Percentiles rank a stretch among this genome's conserved stretches.
Conservation (phyloP, 2,797 vertebrate species). For the Phalanger gymnotis region DNA sequence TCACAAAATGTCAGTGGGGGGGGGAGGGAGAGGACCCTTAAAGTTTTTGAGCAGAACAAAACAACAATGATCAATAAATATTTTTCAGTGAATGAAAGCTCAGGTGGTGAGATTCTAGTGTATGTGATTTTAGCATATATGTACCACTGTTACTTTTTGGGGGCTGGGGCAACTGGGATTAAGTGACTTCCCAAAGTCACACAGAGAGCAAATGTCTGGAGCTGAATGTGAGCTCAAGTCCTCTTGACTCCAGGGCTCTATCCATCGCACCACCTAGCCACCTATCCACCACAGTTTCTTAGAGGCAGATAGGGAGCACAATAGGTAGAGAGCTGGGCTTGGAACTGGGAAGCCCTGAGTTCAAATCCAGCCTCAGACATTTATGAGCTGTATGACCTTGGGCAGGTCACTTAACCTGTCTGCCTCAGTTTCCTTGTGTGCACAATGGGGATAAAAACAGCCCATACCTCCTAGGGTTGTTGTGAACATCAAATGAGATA, state of each 20-base stretch:
- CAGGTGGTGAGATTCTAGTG: background rate
- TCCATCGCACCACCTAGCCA: background rate
- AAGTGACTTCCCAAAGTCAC: background rate
- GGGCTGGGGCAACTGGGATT: background rate
- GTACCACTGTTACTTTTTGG: background rate
- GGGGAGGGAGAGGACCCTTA: background rate
- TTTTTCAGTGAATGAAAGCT: background rate
- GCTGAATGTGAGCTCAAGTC: background rate
- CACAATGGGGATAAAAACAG: background rate
- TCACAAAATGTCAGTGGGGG: too few relatives aligned
- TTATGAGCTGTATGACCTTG: too few relatives aligned
- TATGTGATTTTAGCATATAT: too few relatives aligned
- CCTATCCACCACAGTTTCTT: background rate
- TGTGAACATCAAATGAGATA: background rate
- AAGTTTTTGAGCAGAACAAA: too few relatives aligned
- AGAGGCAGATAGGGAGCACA: too few relatives aligned
- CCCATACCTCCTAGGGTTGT: background rate
- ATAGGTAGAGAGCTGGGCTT: too few relatives aligned
- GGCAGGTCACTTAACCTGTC: too few relatives aligned
- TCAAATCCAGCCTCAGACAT: too few relatives aligned
- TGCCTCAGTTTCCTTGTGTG: background rate
- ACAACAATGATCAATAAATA: background rate
- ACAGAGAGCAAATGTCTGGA: background rate
- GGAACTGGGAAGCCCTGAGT: too few relatives aligned
- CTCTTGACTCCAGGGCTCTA: background rate